phyloP scores from a whole-genome alignment of 2,888 invertebrate species.

The Oxycera nigricornis region DNA sequence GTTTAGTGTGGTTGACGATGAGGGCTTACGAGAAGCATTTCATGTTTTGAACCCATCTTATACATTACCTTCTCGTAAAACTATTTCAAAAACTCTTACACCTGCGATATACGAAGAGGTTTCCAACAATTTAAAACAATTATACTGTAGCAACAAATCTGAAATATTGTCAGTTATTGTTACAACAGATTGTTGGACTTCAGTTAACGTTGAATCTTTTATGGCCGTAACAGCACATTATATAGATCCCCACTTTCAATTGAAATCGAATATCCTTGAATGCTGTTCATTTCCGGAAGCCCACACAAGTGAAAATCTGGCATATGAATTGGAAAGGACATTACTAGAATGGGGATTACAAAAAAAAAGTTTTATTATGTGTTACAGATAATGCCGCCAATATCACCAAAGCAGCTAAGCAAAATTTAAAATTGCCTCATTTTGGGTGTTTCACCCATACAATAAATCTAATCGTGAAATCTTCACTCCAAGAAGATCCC shows the following conservation, averaged over 20 bases:
- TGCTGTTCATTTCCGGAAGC: neutral
- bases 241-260: neutral
- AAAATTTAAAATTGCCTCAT: constrained; percentile 47
- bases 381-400: constrained; percentile 48
- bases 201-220: neutral
- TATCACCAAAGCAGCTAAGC: constrained; percentile 44
- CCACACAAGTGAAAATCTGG: neutral
- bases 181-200: constrained; percentile 11
- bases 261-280: constrained; percentile 46
- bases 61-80: too few species aligned
- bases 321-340: constrained; percentile 47
- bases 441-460: constrained; percentile 48
- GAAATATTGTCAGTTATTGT: neutral
- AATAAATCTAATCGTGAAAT: constrained; percentile 47
- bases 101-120: too few species aligned
- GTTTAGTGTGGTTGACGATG: too few species aligned
- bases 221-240: neutral
- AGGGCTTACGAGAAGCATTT: too few species aligned
- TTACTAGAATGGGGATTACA: too few species aligned
- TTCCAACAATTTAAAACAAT: too few species aligned
- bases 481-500: constrained; percentile 42
- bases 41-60: too few species aligned
- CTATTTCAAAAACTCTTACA: too few species aligned
- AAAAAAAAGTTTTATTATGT: constrained; percentile 52
- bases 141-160: too few species aligned